phyloP scores from a whole-genome alignment of 1,140 invertebrate species.

The Cydia fagiglandana region DNA sequence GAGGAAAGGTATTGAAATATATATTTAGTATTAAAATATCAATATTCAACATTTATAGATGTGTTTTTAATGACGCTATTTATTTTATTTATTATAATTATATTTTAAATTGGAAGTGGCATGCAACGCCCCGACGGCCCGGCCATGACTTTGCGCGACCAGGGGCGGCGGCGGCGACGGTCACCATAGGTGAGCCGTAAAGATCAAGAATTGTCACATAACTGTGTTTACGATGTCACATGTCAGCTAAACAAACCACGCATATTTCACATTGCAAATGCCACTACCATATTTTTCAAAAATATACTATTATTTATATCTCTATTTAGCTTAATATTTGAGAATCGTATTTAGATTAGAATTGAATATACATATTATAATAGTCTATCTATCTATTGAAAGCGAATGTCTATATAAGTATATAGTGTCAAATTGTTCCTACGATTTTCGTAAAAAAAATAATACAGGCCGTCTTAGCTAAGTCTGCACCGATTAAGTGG shows the following conservation, averaged over 20 bases:
- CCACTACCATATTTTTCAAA: conserved; percentile 5
- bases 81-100: conserved; percentile 32
- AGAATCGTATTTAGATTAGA: not conserved
- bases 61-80: conserved; percentile 41
- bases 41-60: conserved; percentile 34
- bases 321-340: conserved; percentile 4
- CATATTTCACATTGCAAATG: not conserved
- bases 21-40: conserved; percentile 20
- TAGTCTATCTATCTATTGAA: conserved; percentile 10
- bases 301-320: conserved; percentile 5
- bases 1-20: not conserved
- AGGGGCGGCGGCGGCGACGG: too few relatives aligned
- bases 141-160: too few relatives aligned
- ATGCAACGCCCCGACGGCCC: not conserved
- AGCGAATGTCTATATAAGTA: not conserved
- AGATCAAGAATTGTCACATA: too few relatives aligned
- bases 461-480: too few relatives aligned
- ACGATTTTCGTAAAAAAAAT: not conserved
- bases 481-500: too few relatives aligned
- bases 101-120: conserved; percentile 32
- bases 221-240: too few relatives aligned
- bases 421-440: not conserved
- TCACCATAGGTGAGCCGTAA: too few relatives aligned
- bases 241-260: too few relatives aligned
- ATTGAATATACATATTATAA: not conserved